Conservation (phyloP, 2,113 vertebrate genomes). For the Paraplagusia blochii region DNA sequence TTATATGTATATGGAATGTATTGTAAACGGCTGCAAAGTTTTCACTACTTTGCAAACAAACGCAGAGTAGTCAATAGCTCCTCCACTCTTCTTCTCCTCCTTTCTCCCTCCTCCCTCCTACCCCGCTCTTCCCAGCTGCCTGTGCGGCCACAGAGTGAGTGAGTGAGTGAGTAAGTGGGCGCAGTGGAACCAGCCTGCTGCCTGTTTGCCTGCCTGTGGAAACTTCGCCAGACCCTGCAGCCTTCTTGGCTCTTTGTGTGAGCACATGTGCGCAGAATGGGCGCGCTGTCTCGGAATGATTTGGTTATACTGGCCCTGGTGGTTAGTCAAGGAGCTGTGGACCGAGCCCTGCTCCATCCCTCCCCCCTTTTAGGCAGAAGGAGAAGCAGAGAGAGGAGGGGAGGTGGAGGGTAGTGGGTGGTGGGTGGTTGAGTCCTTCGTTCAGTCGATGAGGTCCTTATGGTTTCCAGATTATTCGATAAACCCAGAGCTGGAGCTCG, state of each 20-base stretch:
- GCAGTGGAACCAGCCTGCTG: constrained; percentile 36
- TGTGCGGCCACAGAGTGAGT: constrained; percentile 49
- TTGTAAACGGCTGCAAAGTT: constrained; percentile 35
- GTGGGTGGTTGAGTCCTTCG: constrained; percentile 16
- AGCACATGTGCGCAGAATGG: constrained; percentile 59
- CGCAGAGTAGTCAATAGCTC: constrained; percentile 39
- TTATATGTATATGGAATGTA: no score
- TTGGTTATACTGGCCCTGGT: constrained; percentile 46
- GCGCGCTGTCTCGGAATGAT: constrained; percentile 70
- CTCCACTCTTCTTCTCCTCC: not conserved
- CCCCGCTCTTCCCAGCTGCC: constrained; percentile 41
- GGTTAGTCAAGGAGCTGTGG: constrained; percentile 26
- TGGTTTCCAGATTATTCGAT: constrained; percentile 59
- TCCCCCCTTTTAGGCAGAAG: not conserved
- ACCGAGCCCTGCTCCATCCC: constrained; percentile 3
- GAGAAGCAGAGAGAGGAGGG: no score
- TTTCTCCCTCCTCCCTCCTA: constrained; percentile 4
- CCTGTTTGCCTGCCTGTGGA: constrained; percentile 20
- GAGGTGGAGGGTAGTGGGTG: no score
- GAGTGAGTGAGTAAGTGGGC: constrained; percentile 62
- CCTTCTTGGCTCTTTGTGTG: constrained; percentile 58
- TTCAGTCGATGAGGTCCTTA: constrained; percentile 46
- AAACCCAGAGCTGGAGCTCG: constrained; percentile 33
- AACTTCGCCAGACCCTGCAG: constrained; percentile 39
- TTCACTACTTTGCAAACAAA: constrained; percentile 15